A percentile compares a stretch with the other conserved stretches of the same genome.
These are phyloP conservation scores for Chesias legatella DNA, from an alignment of 2,888 invertebrate species.

Conservation along the genomic window DNA sequence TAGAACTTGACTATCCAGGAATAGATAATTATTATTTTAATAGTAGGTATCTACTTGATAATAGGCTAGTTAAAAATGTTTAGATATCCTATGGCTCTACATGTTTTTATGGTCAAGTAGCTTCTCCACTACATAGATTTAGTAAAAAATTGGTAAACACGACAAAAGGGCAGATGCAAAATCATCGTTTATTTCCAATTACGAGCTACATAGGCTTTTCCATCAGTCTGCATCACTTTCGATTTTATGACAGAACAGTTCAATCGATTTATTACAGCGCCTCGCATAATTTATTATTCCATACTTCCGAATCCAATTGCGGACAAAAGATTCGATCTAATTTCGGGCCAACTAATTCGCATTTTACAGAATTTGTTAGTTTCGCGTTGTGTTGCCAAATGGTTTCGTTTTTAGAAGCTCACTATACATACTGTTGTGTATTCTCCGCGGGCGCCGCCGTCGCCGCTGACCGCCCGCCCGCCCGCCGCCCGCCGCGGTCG, in stretches of 20 bases:
- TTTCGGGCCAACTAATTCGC: slow-evolving; percentile 43
- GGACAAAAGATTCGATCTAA: slow-evolving; percentile 32
- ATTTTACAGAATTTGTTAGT: slow-evolving; percentile 54
- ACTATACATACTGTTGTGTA: slow-evolving; percentile 5
- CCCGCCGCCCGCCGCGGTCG: slow-evolving; percentile 30
- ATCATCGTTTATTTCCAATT: no score
- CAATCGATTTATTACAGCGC: slow-evolving; percentile 25
- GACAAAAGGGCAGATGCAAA: no score
- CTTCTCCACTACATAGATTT: no score
- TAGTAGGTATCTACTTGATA: no score
- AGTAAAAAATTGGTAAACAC: no score
- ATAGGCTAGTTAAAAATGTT: no score
- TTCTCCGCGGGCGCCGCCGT: slow-evolving; percentile 8
- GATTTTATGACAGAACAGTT: slow-evolving; percentile 21
- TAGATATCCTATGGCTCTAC: no score
- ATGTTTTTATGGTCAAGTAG: no score
- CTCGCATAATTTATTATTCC: slow-evolving; percentile 28
- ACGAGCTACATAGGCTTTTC: slow-evolving; percentile 8
- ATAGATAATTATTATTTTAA: no score
- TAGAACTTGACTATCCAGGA: no score
- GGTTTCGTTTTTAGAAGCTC: slow-evolving; percentile 57
- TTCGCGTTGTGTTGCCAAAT: slow-evolving; percentile 64
- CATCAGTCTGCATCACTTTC: slow-evolving; percentile 24
- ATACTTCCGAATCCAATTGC: slow-evolving; percentile 39
- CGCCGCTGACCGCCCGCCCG: no score